Conservation (phyloP, 1,140 invertebrate genomes). For the Drosophila pachea region DNA sequence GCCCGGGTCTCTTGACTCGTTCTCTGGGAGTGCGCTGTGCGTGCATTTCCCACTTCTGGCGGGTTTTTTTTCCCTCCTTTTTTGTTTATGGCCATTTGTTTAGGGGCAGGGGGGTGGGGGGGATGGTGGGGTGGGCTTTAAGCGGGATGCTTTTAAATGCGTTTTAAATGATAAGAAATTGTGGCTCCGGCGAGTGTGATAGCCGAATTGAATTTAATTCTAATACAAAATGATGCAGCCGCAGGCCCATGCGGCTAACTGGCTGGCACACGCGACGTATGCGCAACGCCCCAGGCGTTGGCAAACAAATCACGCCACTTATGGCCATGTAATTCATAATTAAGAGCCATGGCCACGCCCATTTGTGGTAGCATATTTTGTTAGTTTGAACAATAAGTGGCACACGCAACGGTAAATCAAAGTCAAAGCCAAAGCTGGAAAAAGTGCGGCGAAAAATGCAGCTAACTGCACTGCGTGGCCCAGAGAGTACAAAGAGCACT, state of each 20-base stretch:
- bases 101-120: neutral
- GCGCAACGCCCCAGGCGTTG: slow-evolving; percentile 63
- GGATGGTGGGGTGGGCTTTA: slow-evolving; percentile 25
- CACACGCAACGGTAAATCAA: slow-evolving; percentile 51
- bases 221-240: slow-evolving; percentile 29
- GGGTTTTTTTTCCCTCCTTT: neutral
- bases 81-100: slow-evolving; percentile 21
- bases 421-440: slow-evolving; percentile 2
- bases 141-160: slow-evolving; percentile 52
- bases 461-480: slow-evolving; percentile 19
- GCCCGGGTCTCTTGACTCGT: slow-evolving; percentile 46
- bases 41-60: slow-evolving; percentile 55
- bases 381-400: slow-evolving; percentile 51
- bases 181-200: neutral
- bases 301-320: slow-evolving; percentile 59
- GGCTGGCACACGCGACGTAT: slow-evolving; percentile 57
- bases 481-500: slow-evolving; percentile 41
- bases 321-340: slow-evolving; percentile 25
- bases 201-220: neutral
- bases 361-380: slow-evolving; percentile 37
- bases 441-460: slow-evolving; percentile 9
- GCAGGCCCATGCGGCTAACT: slow-evolving; percentile 41
- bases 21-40: slow-evolving; percentile 65
- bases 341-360: slow-evolving; percentile 54
- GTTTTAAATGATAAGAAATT: slow-evolving; percentile 72